Evolutionary conservation across 1,140 invertebrate species (phyloP).

Genomic region (Drosophila funebris): DNA sequence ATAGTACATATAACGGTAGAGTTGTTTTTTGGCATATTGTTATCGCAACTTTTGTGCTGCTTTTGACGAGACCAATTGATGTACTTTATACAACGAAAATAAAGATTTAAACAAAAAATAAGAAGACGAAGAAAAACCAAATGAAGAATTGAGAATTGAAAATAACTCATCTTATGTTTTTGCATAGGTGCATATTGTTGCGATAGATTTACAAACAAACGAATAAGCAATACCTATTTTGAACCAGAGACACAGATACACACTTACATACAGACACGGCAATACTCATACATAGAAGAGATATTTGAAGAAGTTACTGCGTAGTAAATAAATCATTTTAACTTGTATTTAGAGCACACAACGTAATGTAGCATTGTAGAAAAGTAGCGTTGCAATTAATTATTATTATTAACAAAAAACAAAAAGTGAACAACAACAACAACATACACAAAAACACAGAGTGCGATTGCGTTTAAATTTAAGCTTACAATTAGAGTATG

Average conservation of each 20-base stretch:
- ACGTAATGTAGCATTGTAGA: constrained; percentile 71
- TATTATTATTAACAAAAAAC: constrained; percentile 44
- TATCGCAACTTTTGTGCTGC: constrained; percentile 81
- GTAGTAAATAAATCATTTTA: constrained; percentile 74
- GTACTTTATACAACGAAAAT: constrained; percentile 78
- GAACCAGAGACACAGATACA: constrained; percentile 45
- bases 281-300: constrained; percentile 18
- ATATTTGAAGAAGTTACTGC: constrained; percentile 73
- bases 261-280: constrained; percentile 25
- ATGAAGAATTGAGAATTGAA: constrained; percentile 26
- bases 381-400: constrained; percentile 69
- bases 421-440: constrained; percentile 17
- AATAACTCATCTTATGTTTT: constrained; percentile 73
- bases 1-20: constrained; percentile 56
- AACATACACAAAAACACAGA: constrained; percentile 18
- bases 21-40: constrained; percentile 78
- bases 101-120: constrained; percentile 23
- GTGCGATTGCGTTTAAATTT: constrained; percentile 63
- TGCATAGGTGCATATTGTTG: constrained; percentile 74
- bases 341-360: constrained; percentile 74
- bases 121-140: constrained; percentile 25
- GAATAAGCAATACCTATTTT: constrained; percentile 62
- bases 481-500: constrained; percentile 65
- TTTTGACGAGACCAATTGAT: constrained; percentile 80
- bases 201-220: constrained; percentile 55